Evolutionary conservation across 2,113 vertebrate species (phyloP).

Genomic region (Malurus elegans): DNA sequence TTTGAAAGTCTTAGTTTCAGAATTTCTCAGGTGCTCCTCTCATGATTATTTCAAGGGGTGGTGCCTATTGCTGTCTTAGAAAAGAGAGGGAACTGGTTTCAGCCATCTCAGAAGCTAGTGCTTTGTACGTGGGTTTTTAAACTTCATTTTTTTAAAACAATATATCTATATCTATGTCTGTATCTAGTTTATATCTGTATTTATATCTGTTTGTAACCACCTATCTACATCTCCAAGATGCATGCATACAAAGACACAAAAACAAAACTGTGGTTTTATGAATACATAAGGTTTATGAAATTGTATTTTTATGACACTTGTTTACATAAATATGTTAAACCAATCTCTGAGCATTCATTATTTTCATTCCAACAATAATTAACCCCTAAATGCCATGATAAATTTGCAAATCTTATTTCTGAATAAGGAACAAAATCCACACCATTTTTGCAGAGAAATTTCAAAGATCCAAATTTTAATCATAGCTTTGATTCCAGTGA

Average conservation of each 20-base stretch:
- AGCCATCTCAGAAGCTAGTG: not conserved
- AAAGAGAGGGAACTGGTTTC: not conserved
- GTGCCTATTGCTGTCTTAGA: not conserved
- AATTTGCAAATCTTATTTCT: not conserved
- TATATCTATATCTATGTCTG: not conserved
- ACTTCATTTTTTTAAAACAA: not conserved
- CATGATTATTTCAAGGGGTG: not conserved
- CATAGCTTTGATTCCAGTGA: not conserved
- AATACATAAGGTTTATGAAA: not conserved
- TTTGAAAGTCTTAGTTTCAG: not conserved
- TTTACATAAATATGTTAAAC: not conserved
- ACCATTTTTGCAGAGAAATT: not conserved
- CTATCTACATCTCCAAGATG: not conserved
- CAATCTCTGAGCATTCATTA: not conserved
- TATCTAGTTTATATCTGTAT: not conserved
- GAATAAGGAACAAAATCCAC: not conserved
- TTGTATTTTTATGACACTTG: not conserved
- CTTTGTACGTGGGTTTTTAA: fast-evolving
- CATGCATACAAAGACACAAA: not conserved
- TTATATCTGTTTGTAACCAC: not conserved
- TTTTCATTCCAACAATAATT: not conserved
- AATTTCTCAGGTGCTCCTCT: not conserved
- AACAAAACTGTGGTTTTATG: not conserved
- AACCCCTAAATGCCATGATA: not conserved
- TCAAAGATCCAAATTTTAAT: not conserved